Evolutionary conservation across 1,140 invertebrate species (phyloP), one percentile per base, ranked within the genome.

Genomic region (Lepidurus arcticus): DNA sequence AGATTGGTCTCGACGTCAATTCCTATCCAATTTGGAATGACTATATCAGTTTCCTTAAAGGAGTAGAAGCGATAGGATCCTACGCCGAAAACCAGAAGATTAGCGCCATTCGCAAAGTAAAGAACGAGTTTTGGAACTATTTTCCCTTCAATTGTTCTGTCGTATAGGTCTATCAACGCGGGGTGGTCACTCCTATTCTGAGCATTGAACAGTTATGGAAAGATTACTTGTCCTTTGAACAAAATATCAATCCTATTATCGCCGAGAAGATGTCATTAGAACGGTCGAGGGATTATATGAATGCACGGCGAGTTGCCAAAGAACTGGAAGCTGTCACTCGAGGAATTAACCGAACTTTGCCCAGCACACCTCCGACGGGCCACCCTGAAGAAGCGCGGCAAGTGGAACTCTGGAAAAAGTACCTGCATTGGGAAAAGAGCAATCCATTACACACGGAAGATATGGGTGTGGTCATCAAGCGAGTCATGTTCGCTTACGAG

Each of bases 61-160:
- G 92, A 80, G 97, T 99, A 0, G 97, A 99, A 82, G 97, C 97
- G 16, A 92, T 97, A 3, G 97, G 98, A 7, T 98, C 96, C 8
- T 99, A 99, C 87, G 98, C 98, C 0, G 98, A 99, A 85, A 99
- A 99, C 86, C 98, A 99, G 87, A 96, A 97, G 85, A 99, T 99
- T 74, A 97, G 95, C 74, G 98, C 97, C 21, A 95, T 99, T 6
- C 88, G 98, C 75, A 97, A 98, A 87, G 94, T 98, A 83, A 86
- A 65, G 53, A 65, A 21, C 53, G 9, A 24, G 42, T 75, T 80
- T 42, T 42, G 8, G 11, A 34, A 47, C 47, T 73, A 53, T 21
- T 80, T 47, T 73, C 78, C 13, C 65, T 76, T 75, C 9, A 42
- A 73, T 11, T 16, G 7, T 65, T 21, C 65, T 74, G 43, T 44